Conservation (phyloP, 2,888 invertebrate genomes). For the Scaptomyza tumidula region DNA sequence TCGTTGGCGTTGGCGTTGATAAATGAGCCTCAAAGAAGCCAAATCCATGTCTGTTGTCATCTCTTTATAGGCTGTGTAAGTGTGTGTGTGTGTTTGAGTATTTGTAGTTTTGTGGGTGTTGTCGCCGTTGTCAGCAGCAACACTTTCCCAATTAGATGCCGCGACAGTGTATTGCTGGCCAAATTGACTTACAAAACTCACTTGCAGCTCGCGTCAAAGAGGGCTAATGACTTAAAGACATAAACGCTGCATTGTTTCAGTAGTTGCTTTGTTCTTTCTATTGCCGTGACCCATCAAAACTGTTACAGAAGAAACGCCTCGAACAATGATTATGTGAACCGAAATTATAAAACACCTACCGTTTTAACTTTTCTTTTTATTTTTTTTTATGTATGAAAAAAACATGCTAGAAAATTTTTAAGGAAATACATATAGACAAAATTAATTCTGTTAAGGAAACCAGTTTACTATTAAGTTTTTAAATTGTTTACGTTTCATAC, state of each 20-base stretch:
- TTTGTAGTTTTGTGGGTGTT: constrained; percentile 59
- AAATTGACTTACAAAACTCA: constrained; percentile 32
- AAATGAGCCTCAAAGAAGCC: constrained; percentile 52
- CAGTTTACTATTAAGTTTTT: constrained; percentile 20
- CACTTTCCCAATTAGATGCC: constrained; percentile 70
- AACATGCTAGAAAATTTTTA: neutral
- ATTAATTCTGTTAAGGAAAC: constrained; percentile 20
- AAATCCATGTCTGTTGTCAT: constrained; percentile 52
- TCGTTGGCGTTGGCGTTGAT: constrained; percentile 69
- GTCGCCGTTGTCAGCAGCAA: constrained; percentile 54
- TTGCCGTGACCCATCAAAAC: constrained; percentile 35
- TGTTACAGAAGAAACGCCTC: constrained; percentile 53
- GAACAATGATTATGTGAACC: constrained; percentile 32
- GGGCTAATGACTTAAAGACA: constrained; percentile 65
- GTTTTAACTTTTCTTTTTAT: neutral
- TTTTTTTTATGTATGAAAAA: neutral
- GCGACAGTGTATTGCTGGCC: constrained; percentile 24
- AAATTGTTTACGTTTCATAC: neutral
- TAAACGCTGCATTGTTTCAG: constrained; percentile 50
- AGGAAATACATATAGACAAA: constrained; percentile 1
- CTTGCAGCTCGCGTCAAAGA: constrained; percentile 40
- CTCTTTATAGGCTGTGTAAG: constrained; percentile 29
- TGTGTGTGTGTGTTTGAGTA: constrained; percentile 8
- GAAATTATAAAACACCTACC: constrained; percentile 12
- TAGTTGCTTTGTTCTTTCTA: constrained; percentile 31